phyloP scores from a whole-genome alignment of 2,797 vertebrate species.

The Hoplostethus atlanticus region DNA sequence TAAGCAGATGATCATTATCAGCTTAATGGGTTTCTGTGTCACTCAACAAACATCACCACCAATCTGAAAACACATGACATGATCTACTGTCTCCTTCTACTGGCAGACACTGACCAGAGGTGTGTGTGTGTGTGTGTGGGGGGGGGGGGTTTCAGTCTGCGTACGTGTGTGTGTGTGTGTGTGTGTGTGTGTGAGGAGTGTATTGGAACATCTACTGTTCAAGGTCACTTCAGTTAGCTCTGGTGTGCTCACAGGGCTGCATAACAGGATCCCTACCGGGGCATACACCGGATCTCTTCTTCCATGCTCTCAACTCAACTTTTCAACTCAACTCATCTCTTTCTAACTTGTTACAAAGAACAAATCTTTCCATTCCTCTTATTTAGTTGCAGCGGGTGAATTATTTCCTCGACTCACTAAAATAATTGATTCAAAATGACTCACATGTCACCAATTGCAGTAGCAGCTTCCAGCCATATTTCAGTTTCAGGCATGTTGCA shows the following conservation, averaged over 20 bases:
- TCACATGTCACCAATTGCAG: neutral
- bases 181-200: too few relatives aligned
- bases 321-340: neutral
- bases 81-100: slow-evolving; percentile 13
- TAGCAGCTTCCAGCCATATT: neutral
- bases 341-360: neutral
- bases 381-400: neutral
- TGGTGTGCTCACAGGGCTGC: too few relatives aligned
- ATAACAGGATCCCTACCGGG: too few relatives aligned
- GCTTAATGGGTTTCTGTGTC: slow-evolving; percentile 2
- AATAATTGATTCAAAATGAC: neutral
- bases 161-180: slow-evolving; percentile 1
- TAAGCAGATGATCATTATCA: slow-evolving; percentile 17
- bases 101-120: neutral
- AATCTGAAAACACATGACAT: slow-evolving; percentile 15
- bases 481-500: too few relatives aligned
- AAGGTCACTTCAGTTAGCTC: too few relatives aligned
- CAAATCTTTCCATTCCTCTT: neutral
- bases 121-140: slow-evolving; percentile 8
- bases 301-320: neutral
- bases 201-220: too few relatives aligned
- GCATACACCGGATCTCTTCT: too few relatives aligned
- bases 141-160: neutral
- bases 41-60: slow-evolving; percentile 14
- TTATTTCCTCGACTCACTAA: neutral